Evolutionary conservation across 2,888 invertebrate genomes (phyloP).

Genomic region (Ochropleura leucogaster): DNA sequence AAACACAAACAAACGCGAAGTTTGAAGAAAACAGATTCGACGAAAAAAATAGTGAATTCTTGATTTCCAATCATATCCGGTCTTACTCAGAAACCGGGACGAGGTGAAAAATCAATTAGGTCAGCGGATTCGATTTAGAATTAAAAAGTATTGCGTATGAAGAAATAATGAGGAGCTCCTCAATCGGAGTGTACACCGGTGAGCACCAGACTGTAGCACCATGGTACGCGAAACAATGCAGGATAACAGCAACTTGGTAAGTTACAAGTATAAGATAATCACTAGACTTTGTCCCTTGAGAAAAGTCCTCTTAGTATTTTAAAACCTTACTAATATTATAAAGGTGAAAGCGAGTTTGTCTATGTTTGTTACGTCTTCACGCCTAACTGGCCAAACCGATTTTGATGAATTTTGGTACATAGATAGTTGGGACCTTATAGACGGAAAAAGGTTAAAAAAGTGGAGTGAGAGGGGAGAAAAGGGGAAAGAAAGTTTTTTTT

Average conservation of each 20-base stretch:
- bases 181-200: slow-evolving; percentile 34
- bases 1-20: slow-evolving; percentile 27
- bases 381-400: too few relatives aligned
- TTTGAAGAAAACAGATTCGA: slow-evolving; percentile 37
- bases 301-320: background rate
- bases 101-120: slow-evolving; percentile 62
- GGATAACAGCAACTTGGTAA: slow-evolving; percentile 71
- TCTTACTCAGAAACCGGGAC: slow-evolving; percentile 67
- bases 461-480: too few relatives aligned
- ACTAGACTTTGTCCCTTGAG: background rate
- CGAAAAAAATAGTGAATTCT: slow-evolving; percentile 28
- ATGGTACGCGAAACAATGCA: slow-evolving; percentile 62
- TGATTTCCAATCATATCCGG: slow-evolving; percentile 67
- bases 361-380: too few relatives aligned
- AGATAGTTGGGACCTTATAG: too few relatives aligned
- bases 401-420: too few relatives aligned
- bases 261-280: slow-evolving; percentile 28
- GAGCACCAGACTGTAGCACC: slow-evolving; percentile 33
- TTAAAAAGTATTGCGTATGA: slow-evolving; percentile 46
- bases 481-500: too few relatives aligned
- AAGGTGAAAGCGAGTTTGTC: too few relatives aligned
- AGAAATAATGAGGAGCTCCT: slow-evolving; percentile 46
- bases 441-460: too few relatives aligned
- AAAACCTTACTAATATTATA: background rate
- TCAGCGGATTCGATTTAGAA: slow-evolving; percentile 64